A percentile compares a stretch with the other conserved stretches of the same genome.
Evolutionary conservation across 2,797 vertebrate species (phyloP).

Genomic region (Sebastes minor): DNA sequence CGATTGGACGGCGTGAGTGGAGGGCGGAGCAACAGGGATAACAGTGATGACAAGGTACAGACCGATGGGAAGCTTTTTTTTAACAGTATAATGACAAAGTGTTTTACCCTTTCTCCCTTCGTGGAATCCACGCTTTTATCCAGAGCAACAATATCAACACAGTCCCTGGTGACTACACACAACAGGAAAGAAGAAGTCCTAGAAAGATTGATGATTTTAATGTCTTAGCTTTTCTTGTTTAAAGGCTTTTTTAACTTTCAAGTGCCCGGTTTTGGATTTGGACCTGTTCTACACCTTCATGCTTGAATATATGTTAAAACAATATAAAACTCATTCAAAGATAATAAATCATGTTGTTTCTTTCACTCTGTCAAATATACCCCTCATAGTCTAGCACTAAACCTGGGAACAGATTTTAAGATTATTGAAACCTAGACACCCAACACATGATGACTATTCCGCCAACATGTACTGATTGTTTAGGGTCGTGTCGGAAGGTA

Average conservation of each 20-base stretch:
- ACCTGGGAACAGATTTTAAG: background rate
- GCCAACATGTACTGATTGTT: background rate
- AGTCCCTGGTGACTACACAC: background rate
- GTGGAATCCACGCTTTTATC: background rate
- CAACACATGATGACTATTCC: background rate
- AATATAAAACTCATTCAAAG: background rate
- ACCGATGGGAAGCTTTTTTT: conserved; percentile 66
- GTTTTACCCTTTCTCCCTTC: conserved; percentile 8
- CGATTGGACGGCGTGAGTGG: conserved; percentile 75
- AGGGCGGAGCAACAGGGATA: conserved; percentile 68
- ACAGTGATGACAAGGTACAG: conserved; percentile 65
- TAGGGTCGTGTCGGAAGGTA: no score
- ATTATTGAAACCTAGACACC: background rate
- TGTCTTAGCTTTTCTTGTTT: background rate
- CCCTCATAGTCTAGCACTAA: background rate
- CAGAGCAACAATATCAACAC: background rate
- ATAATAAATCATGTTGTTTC: background rate
- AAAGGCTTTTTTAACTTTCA: background rate
- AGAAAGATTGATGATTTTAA: background rate
- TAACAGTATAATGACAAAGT: conserved; percentile 35
- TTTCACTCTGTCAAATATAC: no score
- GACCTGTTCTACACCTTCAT: background rate
- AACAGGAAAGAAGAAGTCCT: background rate
- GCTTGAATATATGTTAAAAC: background rate
- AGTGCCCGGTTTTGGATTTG: background rate